Conservation (phyloP, 1,140 invertebrate genomes). For the Ips nitidus region DNA sequence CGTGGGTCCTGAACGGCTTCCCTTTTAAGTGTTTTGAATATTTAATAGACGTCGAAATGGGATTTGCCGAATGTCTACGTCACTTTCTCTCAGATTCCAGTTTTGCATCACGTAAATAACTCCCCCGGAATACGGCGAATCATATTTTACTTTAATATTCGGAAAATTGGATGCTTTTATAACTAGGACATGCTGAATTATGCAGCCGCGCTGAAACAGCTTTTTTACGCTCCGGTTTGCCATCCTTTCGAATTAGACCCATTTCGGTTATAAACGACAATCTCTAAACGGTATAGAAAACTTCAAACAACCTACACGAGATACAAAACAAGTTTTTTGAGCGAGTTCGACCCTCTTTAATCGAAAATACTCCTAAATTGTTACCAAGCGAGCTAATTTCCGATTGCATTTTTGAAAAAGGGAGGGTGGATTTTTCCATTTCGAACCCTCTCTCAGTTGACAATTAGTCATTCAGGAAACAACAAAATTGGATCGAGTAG, state of each 20-base stretch:
- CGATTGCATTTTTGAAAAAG: too few species aligned
- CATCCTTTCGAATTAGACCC: not conserved
- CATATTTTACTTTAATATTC: constrained; percentile 35
- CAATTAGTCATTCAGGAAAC: too few species aligned
- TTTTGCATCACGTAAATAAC: constrained; percentile 30
- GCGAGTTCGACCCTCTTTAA: too few species aligned
- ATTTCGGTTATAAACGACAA: not conserved
- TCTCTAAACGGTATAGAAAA: too few species aligned
- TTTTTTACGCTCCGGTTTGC: constrained; percentile 4
- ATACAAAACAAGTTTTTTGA: too few species aligned
- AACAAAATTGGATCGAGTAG: too few species aligned
- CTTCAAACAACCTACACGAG: too few species aligned
- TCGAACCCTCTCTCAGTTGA: too few species aligned
- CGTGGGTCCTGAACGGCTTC: constrained; percentile 16
- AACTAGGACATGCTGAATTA: constrained; percentile 25
- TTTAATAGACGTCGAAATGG: constrained; percentile 34
- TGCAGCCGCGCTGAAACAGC: constrained; percentile 9
- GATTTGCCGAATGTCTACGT: constrained; percentile 33
- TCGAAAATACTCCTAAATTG: too few species aligned
- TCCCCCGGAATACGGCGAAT: constrained; percentile 2
- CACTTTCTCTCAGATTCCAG: constrained; percentile 32
- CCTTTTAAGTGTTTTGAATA: constrained; percentile 37
- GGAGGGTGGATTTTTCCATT: too few species aligned
- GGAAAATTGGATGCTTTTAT: constrained; percentile 30
- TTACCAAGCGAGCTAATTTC: too few species aligned